Percentiles rank a stretch among this genome's conserved stretches.
Evolutionary conservation across 2,113 vertebrate genomes (phyloP).

Genomic region (Proteles cristata): DNA sequence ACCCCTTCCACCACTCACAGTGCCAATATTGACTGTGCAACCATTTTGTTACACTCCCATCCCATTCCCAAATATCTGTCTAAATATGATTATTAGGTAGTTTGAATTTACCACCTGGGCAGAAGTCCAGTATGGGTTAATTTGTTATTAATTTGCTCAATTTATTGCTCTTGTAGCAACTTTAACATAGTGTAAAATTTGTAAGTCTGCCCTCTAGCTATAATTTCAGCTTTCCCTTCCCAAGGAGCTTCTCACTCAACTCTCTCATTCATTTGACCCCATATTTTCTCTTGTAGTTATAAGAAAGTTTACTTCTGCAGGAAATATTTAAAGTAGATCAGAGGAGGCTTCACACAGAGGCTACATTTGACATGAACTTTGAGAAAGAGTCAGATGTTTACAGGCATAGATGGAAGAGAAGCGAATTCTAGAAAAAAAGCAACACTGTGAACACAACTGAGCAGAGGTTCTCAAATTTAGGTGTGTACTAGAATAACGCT

Average conservation of each 20-base stretch:
- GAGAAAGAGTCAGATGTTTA: not conserved
- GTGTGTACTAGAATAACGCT: not conserved
- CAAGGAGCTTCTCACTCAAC: not conserved
- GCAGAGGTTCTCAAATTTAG: not conserved
- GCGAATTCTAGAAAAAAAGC: slow-evolving; percentile 31
- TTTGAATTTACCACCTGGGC: not conserved
- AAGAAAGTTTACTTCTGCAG: not conserved
- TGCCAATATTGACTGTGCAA: not conserved
- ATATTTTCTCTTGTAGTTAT: not conserved
- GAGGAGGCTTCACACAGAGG: not conserved
- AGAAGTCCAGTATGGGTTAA: not conserved
- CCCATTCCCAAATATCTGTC: not conserved
- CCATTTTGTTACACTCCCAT: not conserved
- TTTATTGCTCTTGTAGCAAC: not conserved
- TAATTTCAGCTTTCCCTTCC: not conserved
- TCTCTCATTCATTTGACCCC: not conserved
- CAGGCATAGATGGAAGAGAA: not conserved
- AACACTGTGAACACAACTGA: not conserved
- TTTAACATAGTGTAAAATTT: not conserved
- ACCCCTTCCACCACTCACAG: not conserved
- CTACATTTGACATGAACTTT: not conserved
- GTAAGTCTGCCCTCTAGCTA: not conserved
- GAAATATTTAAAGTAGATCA: not conserved
- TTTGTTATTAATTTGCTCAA: slow-evolving; percentile 51
- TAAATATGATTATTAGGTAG: not conserved